A percentile compares a stretch with the other conserved stretches of the same genome.
Conservation (phyloP, 64 coral and sea anemone genomes). For the Montipora efflorescens region DNA sequence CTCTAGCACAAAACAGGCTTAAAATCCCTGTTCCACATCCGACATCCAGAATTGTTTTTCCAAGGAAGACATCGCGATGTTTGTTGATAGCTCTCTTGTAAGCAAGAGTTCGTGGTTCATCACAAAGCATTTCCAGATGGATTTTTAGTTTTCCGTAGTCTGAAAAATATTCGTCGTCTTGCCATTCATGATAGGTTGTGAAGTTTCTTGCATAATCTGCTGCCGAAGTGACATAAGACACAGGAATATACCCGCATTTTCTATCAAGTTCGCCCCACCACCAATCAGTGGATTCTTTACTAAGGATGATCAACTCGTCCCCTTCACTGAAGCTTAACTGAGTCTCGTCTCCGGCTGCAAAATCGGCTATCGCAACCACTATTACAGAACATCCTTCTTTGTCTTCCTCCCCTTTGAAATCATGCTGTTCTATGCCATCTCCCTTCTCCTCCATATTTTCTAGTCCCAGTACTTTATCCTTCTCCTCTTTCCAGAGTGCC, state of each 20-base stretch:
- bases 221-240: constrained; percentile 75
- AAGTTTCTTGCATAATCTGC: constrained; percentile 40
- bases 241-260: constrained; percentile 81
- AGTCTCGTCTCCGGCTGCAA: constrained; percentile 58
- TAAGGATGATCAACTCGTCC: constrained; percentile 69
- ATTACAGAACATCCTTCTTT: neutral
- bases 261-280: constrained; percentile 90
- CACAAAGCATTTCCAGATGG: constrained; percentile 92
- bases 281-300: constrained; percentile 81
- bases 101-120: constrained; percentile 71
- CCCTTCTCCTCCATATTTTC: neutral
- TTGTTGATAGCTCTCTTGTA: constrained; percentile 77
- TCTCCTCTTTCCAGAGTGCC: too few relatives aligned
- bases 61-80: constrained; percentile 55
- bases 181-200: constrained; percentile 77
- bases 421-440: neutral
- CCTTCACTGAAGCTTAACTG: constrained; percentile 92
- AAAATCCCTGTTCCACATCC: constrained; percentile 96
- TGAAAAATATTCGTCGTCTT: constrained; percentile 98
- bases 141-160: constrained; percentile 78
- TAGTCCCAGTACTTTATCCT: neutral
- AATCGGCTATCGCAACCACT: constrained; percentile 88
- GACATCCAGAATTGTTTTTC: constrained; percentile 91
- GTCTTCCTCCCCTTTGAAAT: neutral
- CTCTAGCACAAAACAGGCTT: constrained; percentile 94